Base-by-base conservation (phyloP, 2,113 vertebrate species). In the Neofelis nebulosa region DNA sequence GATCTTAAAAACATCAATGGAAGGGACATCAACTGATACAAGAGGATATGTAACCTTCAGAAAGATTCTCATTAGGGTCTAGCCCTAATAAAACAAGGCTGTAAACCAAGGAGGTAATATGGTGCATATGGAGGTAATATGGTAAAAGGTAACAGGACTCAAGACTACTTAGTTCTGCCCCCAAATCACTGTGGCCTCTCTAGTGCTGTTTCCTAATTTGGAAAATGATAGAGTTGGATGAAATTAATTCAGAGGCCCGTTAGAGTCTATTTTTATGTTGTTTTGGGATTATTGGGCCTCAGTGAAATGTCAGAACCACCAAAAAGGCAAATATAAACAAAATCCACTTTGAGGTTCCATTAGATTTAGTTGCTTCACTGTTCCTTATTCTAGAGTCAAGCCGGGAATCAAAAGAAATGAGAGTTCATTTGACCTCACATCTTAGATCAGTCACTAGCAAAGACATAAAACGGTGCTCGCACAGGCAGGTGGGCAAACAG, bases 41-140 rank as follows among this genome's bases (percentile, higher is more conserved):
- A 86, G 36, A 91, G 9, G 19, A 80, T 74, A 81, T 87, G 68
- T 81, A 66, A 55, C 94, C 79, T 96, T 27, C 61, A 93, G 68
- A 69, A 88, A 92, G 14, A 88, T 36, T 76, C 68, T 89, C 31
- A 76, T 57, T 88, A 78, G 25, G 31, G 5, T 79, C 50, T 25
- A 71, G 33, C 8, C 10, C 82, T 90, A 83, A 90, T 69, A 57
- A 89, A 89, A 57, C 55, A 87, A 74, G 33, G 36, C 57, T 66
- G 31, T 50, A 82, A 50, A 94, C 15, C 48, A 65, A 66, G 16
- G 50, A 12, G 48, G 33, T 79, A 81, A 92, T n/a, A 52, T 11
- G 76, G 78, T 48, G 10, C 45, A 45, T 45, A 0, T 45, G 16
- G 50, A 16, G 48, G 27, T 71, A 81, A 88, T n/a, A 52, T 11